phyloP scores from a whole-genome alignment of 2,888 invertebrate species.

The Oscheius sp. region DNA sequence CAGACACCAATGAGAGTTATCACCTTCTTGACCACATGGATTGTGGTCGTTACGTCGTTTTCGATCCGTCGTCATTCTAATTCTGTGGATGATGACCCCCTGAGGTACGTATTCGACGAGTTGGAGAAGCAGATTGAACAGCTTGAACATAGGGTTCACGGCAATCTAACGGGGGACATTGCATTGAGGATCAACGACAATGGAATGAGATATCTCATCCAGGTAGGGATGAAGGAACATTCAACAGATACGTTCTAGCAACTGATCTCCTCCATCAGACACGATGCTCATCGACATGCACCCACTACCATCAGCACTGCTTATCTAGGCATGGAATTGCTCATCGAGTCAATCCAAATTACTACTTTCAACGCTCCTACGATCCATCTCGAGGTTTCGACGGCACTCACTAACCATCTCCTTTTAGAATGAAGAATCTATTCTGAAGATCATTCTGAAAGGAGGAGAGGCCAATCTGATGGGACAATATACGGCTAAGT shows the following conservation, averaged over 20 bases:
- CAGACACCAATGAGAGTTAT: conserved; percentile 23
- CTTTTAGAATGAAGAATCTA: conserved; percentile 13
- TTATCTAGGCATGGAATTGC: conserved; percentile 29
- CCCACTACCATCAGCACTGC: conserved; percentile 16
- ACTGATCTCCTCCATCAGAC: conserved; percentile 25
- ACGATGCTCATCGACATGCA: conserved; percentile 23
- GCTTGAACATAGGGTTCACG: conserved; percentile 5
- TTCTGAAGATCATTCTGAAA: conserved; percentile 5
- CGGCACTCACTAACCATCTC: too few species aligned
- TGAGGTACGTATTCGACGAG: conserved; percentile 12
- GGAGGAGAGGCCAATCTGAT: conserved; percentile 27
- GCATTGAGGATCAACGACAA: conserved; percentile 19
- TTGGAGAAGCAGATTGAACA: conserved; percentile 13
- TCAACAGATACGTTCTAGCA: conserved; percentile 25
- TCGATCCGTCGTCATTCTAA: conserved; percentile 19
- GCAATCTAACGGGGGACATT: conserved; percentile 17
- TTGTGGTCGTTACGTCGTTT: conserved; percentile 32
- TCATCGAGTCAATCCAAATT: conserved; percentile 26
- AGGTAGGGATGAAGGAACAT: too few species aligned
- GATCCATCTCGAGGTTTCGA: conserved; percentile 26
- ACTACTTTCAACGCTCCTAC: conserved; percentile 24
- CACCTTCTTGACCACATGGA: conserved; percentile 18
- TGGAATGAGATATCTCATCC: conserved; percentile 17
- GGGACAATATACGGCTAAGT: conserved; percentile 45
- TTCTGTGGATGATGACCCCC: conserved; percentile 23